These are phyloP conservation scores for Drosophila lowei DNA, from an alignment of 1,140 invertebrate genomes.

Conservation along the genomic window DNA sequence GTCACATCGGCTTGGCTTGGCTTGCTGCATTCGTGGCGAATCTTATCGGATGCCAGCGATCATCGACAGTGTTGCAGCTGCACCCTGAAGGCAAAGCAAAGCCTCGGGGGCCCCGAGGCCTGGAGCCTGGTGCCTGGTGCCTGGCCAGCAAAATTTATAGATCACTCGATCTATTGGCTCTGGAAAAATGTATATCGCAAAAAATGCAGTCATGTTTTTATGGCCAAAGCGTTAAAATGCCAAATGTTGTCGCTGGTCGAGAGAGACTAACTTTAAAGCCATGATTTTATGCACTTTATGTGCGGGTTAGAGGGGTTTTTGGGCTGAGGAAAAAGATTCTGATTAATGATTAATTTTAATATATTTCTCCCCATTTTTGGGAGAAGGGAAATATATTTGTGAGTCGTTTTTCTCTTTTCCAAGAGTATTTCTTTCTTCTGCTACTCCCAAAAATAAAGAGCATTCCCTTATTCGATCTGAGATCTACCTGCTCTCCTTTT, in stretches of 20 bases:
- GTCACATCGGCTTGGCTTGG: constrained; percentile 6
- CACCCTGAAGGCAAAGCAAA: constrained; percentile 27
- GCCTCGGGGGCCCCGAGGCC: background rate
- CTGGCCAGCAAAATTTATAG: constrained; percentile 38
- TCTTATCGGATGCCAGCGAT: constrained; percentile 52
- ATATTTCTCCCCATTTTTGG: too few relatives aligned
- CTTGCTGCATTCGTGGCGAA: constrained; percentile 11
- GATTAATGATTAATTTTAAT: too few relatives aligned
- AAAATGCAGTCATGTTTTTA: constrained; percentile 37
- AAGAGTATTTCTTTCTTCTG: too few relatives aligned
- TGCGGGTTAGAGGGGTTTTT: too few relatives aligned
- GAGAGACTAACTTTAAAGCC: too few relatives aligned
- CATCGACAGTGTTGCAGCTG: constrained; percentile 47
- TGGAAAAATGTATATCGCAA: constrained; percentile 34
- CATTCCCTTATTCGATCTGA: too few relatives aligned
- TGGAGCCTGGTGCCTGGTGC: background rate
- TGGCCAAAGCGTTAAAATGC: constrained; percentile 11
- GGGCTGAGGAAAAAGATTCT: too few relatives aligned
- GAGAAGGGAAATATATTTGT: too few relatives aligned
- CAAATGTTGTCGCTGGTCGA: background rate
- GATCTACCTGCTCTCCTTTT: too few relatives aligned
- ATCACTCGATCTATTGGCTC: constrained; percentile 33
- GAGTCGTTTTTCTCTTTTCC: too few relatives aligned
- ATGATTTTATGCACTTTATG: too few relatives aligned
- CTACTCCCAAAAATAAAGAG: too few relatives aligned